phyloP scores from a whole-genome alignment of 2,797 vertebrate genomes.

The Orientallactaga sibirica region DNA sequence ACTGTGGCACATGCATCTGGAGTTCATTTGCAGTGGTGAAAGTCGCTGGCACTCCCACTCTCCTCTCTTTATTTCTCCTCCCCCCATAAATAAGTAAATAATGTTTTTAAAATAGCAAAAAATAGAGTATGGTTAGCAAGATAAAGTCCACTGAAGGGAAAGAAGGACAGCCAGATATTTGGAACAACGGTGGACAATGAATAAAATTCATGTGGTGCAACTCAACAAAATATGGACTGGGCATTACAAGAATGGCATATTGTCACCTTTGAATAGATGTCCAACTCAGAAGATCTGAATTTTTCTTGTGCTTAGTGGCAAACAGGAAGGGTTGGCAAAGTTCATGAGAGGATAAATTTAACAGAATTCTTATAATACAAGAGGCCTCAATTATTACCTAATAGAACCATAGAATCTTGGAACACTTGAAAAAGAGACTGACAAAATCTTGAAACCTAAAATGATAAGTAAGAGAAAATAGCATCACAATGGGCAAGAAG shows the following conservation, averaged over 20 bases:
- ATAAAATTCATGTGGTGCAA: neutral
- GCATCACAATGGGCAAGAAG: slow-evolving; percentile 10
- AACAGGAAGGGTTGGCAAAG: neutral
- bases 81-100: no score
- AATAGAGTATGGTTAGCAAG: neutral
- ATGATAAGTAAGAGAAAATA: neutral
- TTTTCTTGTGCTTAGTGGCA: slow-evolving; percentile 4
- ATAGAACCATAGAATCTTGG: neutral
- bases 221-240: neutral
- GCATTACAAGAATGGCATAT: neutral
- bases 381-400: neutral
- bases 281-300: slow-evolving; percentile 1
- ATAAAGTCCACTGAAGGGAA: neutral
- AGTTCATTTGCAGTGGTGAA: no score
- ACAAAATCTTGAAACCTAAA: neutral
- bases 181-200: neutral
- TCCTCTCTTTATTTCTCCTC: no score
- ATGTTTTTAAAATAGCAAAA: no score
- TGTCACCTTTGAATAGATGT: slow-evolving; percentile 20
- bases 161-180: neutral
- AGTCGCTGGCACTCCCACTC: no score
- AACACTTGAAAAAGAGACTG: slow-evolving; percentile 36
- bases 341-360: slow-evolving; percentile 2
- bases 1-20: no score
- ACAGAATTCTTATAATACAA: neutral